Percentiles rank a stretch among this genome's conserved stretches.
phyloP scores from a whole-genome alignment of 2,797 vertebrate species.

The Neomorphus geoffroyi region DNA sequence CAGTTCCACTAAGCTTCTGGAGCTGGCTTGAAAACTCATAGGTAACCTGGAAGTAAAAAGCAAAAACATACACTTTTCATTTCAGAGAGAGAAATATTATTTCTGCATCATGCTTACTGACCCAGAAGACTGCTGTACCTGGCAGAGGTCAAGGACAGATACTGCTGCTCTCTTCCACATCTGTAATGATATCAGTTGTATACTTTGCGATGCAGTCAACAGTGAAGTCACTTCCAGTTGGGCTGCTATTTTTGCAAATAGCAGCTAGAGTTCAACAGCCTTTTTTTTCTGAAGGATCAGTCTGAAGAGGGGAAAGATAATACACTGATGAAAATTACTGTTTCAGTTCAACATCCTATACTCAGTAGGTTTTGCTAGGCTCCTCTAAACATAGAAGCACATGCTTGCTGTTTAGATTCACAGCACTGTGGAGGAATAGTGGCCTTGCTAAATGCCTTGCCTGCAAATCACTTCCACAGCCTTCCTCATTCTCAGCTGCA shows the following conservation, averaged over 20 bases:
- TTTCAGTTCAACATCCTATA: background rate
- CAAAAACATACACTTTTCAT: background rate
- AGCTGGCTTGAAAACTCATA: background rate
- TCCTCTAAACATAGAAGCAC: background rate
- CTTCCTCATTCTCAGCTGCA: background rate
- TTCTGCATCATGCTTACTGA: background rate
- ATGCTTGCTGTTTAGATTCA: background rate
- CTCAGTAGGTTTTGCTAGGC: background rate
- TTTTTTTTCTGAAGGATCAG: constrained; percentile 19
- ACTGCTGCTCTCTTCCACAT: background rate
- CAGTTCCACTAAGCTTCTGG: background rate
- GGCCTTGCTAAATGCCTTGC: background rate
- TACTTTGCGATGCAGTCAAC: background rate
- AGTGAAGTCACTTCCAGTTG: constrained; percentile 40
- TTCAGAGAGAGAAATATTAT: background rate
- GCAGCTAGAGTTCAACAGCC: background rate
- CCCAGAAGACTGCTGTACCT: background rate
- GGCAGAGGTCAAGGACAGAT: background rate
- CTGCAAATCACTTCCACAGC: background rate
- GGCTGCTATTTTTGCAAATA: constrained; percentile 30
- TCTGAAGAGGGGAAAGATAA: background rate
- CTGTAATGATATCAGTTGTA: background rate
- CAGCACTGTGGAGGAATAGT: rapidly evolving
- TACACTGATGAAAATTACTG: background rate
- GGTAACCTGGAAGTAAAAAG: background rate